phyloP scores from a whole-genome alignment of 2,797 vertebrate genomes.

The Bradypodion ventrale region DNA sequence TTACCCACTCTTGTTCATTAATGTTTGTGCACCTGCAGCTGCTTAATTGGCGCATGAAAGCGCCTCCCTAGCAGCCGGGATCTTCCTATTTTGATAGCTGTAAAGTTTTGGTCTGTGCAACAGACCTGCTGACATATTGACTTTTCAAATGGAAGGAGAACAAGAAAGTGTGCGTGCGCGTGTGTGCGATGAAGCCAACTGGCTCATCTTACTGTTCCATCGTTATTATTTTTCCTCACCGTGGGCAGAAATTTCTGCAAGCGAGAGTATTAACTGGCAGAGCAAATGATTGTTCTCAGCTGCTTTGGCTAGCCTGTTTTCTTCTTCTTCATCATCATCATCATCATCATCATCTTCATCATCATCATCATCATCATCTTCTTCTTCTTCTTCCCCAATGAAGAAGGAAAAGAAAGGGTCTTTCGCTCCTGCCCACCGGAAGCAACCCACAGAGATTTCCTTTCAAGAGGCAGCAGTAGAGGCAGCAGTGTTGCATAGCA shows the following conservation, averaged over 20 bases:
- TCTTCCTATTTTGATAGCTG: neutral
- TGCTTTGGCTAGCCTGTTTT: neutral
- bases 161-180: no score
- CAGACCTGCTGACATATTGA: conserved; percentile 8
- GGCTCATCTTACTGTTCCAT: neutral
- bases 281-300: neutral
- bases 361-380: no score
- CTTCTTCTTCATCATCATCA: neutral
- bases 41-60: neutral
- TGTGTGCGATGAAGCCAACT: no score
- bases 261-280: neutral
- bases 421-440: no score
- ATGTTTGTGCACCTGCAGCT: neutral
- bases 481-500: no score
- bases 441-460: no score
- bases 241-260: rapidly evolving
- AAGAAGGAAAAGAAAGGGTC: no score
- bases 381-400: no score
- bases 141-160: neutral
- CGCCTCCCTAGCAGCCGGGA: neutral
- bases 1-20: neutral
- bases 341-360: no score
- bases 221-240: no score
- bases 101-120: neutral
- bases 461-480: no score